These are phyloP conservation scores for Nematolebias whitei DNA, from an alignment of 2,113 vertebrate species.

Conservation along the genomic window DNA sequence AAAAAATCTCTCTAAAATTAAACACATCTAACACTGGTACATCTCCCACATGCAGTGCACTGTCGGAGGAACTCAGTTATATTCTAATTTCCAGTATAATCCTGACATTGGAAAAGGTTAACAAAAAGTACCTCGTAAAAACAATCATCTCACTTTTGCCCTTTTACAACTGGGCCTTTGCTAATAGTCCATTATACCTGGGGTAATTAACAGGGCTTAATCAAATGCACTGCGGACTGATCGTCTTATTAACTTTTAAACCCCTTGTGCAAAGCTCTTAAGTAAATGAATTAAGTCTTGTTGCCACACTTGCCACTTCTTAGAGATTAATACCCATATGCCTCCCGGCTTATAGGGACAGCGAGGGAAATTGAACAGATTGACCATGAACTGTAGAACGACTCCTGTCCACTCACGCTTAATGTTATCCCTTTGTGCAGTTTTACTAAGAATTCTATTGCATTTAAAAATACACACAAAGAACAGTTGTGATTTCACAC, in stretches of 20 bases:
- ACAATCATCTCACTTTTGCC: slow-evolving; percentile 75
- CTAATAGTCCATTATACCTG: slow-evolving; percentile 79
- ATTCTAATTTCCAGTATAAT: slow-evolving; percentile 47
- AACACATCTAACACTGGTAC: background rate
- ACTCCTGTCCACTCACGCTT: slow-evolving; percentile 9
- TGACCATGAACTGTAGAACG: slow-evolving; percentile 49
- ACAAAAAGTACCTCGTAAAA: slow-evolving; percentile 68
- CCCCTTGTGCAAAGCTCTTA: slow-evolving; percentile 78
- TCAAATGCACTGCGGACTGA: slow-evolving; percentile 74
- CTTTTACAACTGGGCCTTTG: slow-evolving; percentile 71
- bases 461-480: background rate
- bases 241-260: slow-evolving; percentile 79
- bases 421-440: background rate
- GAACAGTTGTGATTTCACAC: background rate
- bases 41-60: slow-evolving; percentile 14
- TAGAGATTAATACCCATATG: slow-evolving; percentile 71
- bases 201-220: slow-evolving; percentile 80
- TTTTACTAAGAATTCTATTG: background rate
- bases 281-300: slow-evolving; percentile 77
- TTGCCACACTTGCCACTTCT: slow-evolving; percentile 71
- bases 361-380: slow-evolving; percentile 55
- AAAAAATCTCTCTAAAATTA: slow-evolving; percentile 3
- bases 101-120: slow-evolving; percentile 69
- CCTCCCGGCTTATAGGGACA: slow-evolving; percentile 56
- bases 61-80: slow-evolving; percentile 30